Evolutionary conservation across 1,140 invertebrate species (phyloP).

Genomic region (Polypedilum pembai): DNA sequence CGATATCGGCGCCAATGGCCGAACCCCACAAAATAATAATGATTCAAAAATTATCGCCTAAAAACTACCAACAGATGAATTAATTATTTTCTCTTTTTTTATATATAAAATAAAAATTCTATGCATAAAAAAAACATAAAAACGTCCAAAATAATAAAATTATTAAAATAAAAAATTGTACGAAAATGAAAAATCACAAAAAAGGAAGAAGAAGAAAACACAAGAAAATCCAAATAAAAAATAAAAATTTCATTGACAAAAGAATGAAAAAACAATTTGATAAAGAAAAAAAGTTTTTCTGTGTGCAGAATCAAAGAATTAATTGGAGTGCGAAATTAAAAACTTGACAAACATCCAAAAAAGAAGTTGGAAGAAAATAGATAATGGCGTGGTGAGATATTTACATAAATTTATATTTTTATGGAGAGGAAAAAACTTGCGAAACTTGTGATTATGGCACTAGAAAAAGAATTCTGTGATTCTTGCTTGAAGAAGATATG

Average conservation of each 20-base stretch:
- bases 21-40: no score
- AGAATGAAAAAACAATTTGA: neutral
- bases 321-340: constrained; percentile 17
- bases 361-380: neutral
- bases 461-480: neutral
- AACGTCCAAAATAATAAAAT: neutral
- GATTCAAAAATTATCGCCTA: neutral
- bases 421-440: neutral
- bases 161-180: neutral
- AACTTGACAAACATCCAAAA: neutral
- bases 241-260: neutral
- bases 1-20: no score
- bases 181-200: neutral
- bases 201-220: neutral
- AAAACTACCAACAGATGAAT: constrained; percentile 12
- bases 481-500: no score
- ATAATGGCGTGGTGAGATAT: neutral
- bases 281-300: no score
- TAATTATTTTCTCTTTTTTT: neutral
- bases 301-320: neutral
- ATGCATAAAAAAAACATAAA: no score
- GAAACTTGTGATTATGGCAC: neutral
- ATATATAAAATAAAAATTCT: neutral
- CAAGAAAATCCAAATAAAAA: neutral
- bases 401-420: neutral